Evolutionary conservation across 2,113 vertebrate genomes (phyloP), one percentile per base, ranked within the genome.

Genomic region (Spilogale gracilis): DNA sequence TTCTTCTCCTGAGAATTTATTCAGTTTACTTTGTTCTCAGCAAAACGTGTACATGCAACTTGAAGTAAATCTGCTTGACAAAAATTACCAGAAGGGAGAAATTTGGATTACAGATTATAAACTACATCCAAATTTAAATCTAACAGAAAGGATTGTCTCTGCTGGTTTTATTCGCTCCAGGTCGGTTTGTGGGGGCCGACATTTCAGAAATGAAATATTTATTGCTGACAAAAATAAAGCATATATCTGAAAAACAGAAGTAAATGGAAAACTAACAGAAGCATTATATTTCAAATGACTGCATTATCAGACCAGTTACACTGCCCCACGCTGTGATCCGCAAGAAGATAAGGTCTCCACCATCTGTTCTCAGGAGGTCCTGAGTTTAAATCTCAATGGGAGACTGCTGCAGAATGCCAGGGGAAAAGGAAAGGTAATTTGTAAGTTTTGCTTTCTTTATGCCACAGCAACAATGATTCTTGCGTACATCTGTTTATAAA

Each of bases 281-380:
- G 97, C 73, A 86, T 97, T 97, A 52, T 97, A 80, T 89, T 97
- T 88, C 71, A 86, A 89, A 89, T 96, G 93, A 97, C 86, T 97
- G 81, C 50, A 94, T 94, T 97, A 96, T 98, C 92, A 96, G 97
- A 96, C 90, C 96, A 96, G 88, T 89, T 96, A 96, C 80, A 92
- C 79, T 50, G 69, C 81, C 84, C 56, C 97, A 85, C 88, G 90
- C 98, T 98, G 97, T 95, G 98, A 96, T 92, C 76, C 92, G 89
- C 96, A 97, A 98, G 87, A 90, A 97, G 98, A 97, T 97, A 98
- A 98, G 96, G 78, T 95, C 96, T 97, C 96, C 45, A 93, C 98
- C 98, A 98, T 98, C 98, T 99, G 98, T 98, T 98, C 97, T 97
- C 97, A 89, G 78, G 83, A 98, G 97, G 97, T 97, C 92, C 96